phyloP scores from a whole-genome alignment of 2,113 vertebrate genomes.

The Campylorhamphus procurvoides region DNA sequence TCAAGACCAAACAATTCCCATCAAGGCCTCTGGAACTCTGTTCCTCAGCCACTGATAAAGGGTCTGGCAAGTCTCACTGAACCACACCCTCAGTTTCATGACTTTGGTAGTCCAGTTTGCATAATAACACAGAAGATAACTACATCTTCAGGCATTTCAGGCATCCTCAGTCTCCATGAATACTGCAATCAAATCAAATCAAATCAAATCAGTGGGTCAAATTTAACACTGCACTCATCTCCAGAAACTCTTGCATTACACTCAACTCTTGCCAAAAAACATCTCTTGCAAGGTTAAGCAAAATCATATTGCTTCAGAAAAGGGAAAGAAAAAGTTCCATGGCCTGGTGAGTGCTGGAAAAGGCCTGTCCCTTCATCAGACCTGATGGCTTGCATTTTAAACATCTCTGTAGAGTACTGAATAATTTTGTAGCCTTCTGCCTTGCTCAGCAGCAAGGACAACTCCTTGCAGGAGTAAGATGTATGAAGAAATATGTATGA shows the following conservation, averaged over 20 bases:
- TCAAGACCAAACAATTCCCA: neutral
- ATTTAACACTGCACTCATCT: neutral
- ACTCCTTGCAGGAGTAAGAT: neutral
- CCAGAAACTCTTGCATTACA: neutral
- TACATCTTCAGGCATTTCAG: neutral
- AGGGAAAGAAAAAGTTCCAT: neutral
- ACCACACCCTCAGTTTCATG: neutral
- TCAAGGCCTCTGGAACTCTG: neutral
- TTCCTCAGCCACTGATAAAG: neutral
- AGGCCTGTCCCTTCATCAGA: neutral
- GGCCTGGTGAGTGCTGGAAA: neutral
- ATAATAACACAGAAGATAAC: neutral
- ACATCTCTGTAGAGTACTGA: neutral
- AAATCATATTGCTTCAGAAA: neutral
- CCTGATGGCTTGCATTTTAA: neutral
- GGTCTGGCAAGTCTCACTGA: neutral
- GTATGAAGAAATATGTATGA: neutral
- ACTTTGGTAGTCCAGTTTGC: neutral
- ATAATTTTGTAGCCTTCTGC: neutral
- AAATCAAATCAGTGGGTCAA: neutral
- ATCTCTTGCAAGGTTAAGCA: neutral
- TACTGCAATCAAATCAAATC: neutral
- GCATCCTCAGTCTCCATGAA: neutral
- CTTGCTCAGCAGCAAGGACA: neutral
- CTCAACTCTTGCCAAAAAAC: neutral